These are phyloP conservation scores for Pandion haliaetus DNA, from an alignment of 2,113 vertebrate species.

Conservation along the genomic window DNA sequence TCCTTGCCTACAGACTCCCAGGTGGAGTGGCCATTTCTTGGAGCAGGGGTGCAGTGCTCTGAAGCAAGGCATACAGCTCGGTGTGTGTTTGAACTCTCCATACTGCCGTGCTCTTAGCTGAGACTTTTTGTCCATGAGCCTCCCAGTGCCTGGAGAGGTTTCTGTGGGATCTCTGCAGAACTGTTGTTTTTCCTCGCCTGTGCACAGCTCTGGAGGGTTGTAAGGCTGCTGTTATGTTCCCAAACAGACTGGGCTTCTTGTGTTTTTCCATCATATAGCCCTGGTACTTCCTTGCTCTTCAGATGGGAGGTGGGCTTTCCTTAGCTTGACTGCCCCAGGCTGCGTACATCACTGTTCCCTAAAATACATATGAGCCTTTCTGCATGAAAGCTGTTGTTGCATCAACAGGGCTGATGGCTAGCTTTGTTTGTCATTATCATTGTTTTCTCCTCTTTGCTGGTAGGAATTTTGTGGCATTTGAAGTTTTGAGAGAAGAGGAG, in stretches of 20 bases:
- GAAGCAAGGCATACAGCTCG: not conserved
- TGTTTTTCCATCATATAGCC: not conserved
- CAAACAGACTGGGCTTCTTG: not conserved
- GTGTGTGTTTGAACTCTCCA: accelerated
- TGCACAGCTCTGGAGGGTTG: not conserved
- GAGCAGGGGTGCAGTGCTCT: not conserved
- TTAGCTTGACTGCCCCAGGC: not conserved
- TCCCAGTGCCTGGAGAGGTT: not conserved
- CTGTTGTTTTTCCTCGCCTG: not conserved
- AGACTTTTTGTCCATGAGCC: not conserved
- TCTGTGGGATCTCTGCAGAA: not conserved
- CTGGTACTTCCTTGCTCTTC: not conserved
- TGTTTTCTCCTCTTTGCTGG: not conserved
- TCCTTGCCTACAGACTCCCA: not conserved
- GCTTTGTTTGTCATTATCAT: not conserved
- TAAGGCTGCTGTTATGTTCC: not conserved
- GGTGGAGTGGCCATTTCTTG: not conserved
- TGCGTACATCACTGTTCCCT: not conserved
- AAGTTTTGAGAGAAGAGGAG: constrained; percentile 89
- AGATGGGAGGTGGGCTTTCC: not conserved
- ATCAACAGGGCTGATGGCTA: not conserved
- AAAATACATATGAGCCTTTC: not conserved
- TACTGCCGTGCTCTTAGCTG: not conserved
- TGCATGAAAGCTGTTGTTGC: not conserved
- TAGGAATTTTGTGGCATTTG: constrained; percentile 91